Conservation (phyloP, 2,888 invertebrate species). For the Corythucha ciliata region DNA sequence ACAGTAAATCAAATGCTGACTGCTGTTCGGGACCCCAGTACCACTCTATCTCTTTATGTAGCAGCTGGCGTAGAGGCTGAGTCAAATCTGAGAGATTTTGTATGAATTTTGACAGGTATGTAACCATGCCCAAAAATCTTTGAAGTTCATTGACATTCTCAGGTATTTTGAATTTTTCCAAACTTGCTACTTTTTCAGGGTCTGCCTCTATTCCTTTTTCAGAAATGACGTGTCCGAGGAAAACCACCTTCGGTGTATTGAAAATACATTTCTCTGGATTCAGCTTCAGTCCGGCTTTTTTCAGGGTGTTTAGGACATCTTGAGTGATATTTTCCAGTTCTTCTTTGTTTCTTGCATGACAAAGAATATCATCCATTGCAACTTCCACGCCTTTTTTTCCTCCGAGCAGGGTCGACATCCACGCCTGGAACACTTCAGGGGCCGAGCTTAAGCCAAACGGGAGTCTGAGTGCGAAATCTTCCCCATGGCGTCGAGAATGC, state of each 20-base stretch:
- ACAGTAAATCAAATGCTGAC: slow-evolving; percentile 29
- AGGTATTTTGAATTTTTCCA: slow-evolving; percentile 27
- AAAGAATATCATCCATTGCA: slow-evolving; percentile 25
- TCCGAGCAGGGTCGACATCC: slow-evolving; percentile 26
- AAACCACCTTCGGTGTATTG: slow-evolving; percentile 27
- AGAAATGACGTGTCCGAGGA: slow-evolving; percentile 35
- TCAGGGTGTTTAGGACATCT: neutral
- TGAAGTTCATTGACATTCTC: slow-evolving; percentile 32
- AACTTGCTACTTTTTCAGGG: slow-evolving; percentile 30
- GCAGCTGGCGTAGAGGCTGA: slow-evolving; percentile 29
- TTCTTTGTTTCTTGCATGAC: slow-evolving; percentile 11
- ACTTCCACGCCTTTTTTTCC: slow-evolving; percentile 19
- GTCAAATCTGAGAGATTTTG: slow-evolving; percentile 30
- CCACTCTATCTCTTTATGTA: slow-evolving; percentile 35
- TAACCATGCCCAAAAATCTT: slow-evolving; percentile 32
- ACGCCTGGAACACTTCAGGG: slow-evolving; percentile 30
- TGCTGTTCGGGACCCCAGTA: slow-evolving; percentile 35
- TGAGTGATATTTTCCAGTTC: slow-evolving; percentile 11
- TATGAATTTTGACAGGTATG: slow-evolving; percentile 37
- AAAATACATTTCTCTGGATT: slow-evolving; percentile 37
- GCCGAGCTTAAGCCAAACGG: slow-evolving; percentile 32
- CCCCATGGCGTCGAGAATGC: slow-evolving; percentile 34
- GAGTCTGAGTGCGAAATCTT: slow-evolving; percentile 29
- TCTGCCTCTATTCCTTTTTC: slow-evolving; percentile 32
- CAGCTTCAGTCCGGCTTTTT: slow-evolving; percentile 34